phyloP scores from a whole-genome alignment of 2,113 vertebrate species.

The Xiphophorus hellerii region DNA sequence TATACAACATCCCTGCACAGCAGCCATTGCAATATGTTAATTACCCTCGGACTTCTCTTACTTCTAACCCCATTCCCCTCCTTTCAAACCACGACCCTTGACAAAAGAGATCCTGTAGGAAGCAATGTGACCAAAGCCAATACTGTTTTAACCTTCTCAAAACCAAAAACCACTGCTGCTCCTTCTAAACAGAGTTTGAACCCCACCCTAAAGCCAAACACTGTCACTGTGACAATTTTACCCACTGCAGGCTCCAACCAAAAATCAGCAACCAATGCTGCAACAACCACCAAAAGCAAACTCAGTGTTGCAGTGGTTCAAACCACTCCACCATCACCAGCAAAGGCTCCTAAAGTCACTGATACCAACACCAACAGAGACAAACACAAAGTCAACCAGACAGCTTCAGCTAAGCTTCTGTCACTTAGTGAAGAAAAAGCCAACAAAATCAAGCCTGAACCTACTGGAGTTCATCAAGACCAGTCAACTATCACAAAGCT shows the following conservation, averaged over 20 bases:
- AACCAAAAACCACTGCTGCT: slow-evolving; percentile 66
- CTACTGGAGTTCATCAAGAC: slow-evolving; percentile 33
- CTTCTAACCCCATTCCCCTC: slow-evolving; percentile 75
- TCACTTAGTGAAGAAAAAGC: slow-evolving; percentile 38
- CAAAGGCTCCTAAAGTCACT: slow-evolving; percentile 37
- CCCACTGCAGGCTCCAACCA: slow-evolving; percentile 38
- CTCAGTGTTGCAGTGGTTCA: slow-evolving; percentile 44
- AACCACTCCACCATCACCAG: slow-evolving; percentile 36
- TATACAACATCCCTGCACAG: slow-evolving; percentile 31
- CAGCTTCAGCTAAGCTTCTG: slow-evolving; percentile 34
- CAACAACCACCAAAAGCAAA: slow-evolving; percentile 48
- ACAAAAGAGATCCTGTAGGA: slow-evolving; percentile 69
- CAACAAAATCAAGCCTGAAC: slow-evolving; percentile 40
- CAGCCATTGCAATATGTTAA: slow-evolving; percentile 73
- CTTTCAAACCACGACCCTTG: slow-evolving; percentile 70
- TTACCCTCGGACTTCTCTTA: slow-evolving; percentile 75
- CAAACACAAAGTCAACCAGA: slow-evolving; percentile 57
- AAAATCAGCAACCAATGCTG: slow-evolving; percentile 30
- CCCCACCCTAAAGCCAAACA: slow-evolving; percentile 62
- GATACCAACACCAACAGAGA: slow-evolving; percentile 42
- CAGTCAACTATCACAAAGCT: slow-evolving; percentile 34
- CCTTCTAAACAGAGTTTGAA: slow-evolving; percentile 53
- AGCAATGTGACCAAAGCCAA: slow-evolving; percentile 60
- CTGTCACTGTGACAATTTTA: slow-evolving; percentile 53
- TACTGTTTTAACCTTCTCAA: slow-evolving; percentile 57